These are phyloP conservation scores for Moxostoma hubbsi DNA, from an alignment of 2,797 vertebrate species.

Conservation along the genomic window DNA sequence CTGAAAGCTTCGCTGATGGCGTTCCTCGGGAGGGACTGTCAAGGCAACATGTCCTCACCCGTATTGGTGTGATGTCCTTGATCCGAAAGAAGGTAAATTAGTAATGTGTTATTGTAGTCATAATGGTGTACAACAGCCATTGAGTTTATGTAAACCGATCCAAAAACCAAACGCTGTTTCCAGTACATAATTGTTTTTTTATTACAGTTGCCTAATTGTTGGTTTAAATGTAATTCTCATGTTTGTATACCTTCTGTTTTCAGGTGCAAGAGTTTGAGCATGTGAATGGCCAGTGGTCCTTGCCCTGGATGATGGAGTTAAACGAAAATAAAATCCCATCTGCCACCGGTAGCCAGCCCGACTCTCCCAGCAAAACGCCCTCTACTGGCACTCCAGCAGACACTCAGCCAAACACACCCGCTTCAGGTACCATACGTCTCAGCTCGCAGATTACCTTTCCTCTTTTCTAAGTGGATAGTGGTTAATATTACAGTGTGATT, in stretches of 20 bases:
- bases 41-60: constrained; percentile 94
- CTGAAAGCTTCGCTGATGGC: constrained; percentile 96
- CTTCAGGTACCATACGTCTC: constrained; percentile 65
- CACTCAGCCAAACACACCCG: constrained; percentile 80
- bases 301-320: constrained; percentile 92
- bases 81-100: constrained; percentile 92
- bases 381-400: constrained; percentile 82
- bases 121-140: neutral
- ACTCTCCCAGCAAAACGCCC: constrained; percentile 86
- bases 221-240: neutral
- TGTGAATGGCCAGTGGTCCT: constrained; percentile 97
- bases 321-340: constrained; percentile 88
- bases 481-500: neutral
- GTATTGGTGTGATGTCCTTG: constrained; percentile 97
- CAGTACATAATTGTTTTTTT: neutral
- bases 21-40: constrained; percentile 97
- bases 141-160: neutral
- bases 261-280: constrained; percentile 99
- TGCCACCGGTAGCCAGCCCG: constrained; percentile 67
- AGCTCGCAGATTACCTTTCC: neutral
- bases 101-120: neutral
- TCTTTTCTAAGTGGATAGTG: neutral
- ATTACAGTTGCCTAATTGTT: neutral
- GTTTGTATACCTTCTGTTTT: neutral
- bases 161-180: neutral